phyloP scores from a whole-genome alignment of 1,140 invertebrate genomes.

The Pygmarrhopalites habei region DNA sequence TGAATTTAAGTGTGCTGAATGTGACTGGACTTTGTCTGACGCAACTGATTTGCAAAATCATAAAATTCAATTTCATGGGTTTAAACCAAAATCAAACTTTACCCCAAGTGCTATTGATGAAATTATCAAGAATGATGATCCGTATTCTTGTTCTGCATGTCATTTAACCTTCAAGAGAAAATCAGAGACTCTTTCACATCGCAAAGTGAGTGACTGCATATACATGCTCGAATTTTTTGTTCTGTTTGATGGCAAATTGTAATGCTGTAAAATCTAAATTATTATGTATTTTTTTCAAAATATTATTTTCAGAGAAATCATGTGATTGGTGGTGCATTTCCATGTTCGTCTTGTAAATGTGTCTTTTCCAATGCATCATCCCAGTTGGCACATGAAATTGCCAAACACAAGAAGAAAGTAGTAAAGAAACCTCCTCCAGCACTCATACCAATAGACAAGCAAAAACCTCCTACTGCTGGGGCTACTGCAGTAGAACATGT shows the following conservation, averaged over 20 bases:
- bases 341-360: conserved; percentile 1
- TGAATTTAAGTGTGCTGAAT: conserved; percentile 8
- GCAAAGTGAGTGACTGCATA: conserved; percentile 3
- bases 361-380: not conserved
- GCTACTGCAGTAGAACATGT: not conserved
- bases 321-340: conserved; percentile 1
- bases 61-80: conserved; percentile 6
- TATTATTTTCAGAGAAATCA: conserved; percentile 4
- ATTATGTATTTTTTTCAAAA: not conserved
- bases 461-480: not conserved
- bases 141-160: not conserved
- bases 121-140: conserved; percentile 8
- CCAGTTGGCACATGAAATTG: not conserved
- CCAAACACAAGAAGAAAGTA: not conserved
- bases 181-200: conserved; percentile 1
- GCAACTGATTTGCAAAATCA: conserved; percentile 7
- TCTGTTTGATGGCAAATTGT: too few species aligned
- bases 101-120: not conserved
- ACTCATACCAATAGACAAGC: too few species aligned
- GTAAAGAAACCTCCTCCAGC: too few species aligned
- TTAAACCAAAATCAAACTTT: not conserved
- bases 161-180: not conserved
- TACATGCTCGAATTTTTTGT: not conserved
- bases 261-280: not conserved
- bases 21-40: conserved; percentile 3